Base-by-base conservation (phyloP, 2,797 vertebrate species). In the Strix occidentalis region DNA sequence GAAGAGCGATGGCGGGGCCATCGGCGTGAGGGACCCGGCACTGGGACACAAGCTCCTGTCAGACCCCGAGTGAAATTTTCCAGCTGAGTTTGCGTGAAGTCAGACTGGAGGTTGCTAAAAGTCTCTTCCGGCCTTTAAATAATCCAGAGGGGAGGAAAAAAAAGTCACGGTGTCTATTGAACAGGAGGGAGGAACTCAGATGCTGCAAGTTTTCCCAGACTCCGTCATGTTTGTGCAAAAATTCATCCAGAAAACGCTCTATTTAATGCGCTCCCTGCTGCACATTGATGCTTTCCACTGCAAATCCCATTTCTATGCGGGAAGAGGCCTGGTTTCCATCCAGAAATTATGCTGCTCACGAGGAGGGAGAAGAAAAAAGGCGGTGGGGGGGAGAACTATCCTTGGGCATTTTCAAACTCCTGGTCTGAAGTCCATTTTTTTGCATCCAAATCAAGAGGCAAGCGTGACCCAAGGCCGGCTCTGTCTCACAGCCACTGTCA, bases 311-410 rank as follows among this genome's bases (percentile, higher is more conserved):
- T 45, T 6, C 91, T 56, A 1, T 45, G 83, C 89, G 83, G 89
- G 87, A 78, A 80, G 29, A 90, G 65, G 75, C 79, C 91, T 69
- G 91, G 82, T 74, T 87, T 87, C 68, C 93, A 94, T 80, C 87
- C 91, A 74, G 56, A 53, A 91, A 89, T 87, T 18, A 48, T 20
- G 87, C 95, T 82, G 94, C 83, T 84, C 88, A 78, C 5, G 26
- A 94, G 87, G 68, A 90, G 37, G 66, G 58, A 78, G 76, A 76
- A 51, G 58, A 39, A 86, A 51, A 88, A 91, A 72, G 80, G 66
- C 33, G 0, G 13, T 5, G 26, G 5, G 16, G 41, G 41, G 33
- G 8, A 85, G 82, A 80, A 61, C 25, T 21, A 8, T 78, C 92
- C 91, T 77, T 46, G 69, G 79, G 88, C 72, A 41, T 60, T 85